A percentile compares a stretch with the other conserved stretches of the same genome.
phyloP scores from a whole-genome alignment of 2,113 vertebrate genomes.

The Amphilophus citrinellus region DNA sequence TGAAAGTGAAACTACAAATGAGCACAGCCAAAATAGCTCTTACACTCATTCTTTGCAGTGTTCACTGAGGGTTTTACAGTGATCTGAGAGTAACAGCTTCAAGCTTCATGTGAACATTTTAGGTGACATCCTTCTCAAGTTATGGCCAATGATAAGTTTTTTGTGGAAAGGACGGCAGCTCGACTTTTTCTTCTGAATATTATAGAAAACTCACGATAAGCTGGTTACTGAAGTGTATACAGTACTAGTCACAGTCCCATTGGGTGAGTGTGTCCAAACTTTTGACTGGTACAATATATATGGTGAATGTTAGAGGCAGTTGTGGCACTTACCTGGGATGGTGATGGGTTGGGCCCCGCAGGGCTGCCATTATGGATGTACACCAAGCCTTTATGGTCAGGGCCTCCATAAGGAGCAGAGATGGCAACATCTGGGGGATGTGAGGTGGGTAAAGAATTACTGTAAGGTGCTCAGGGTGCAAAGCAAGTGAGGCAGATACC shows the following conservation, averaged over 20 bases:
- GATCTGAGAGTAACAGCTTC: neutral
- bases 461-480: neutral
- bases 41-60: neutral
- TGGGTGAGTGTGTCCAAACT: no score
- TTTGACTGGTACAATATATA: neutral
- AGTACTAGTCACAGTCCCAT: no score
- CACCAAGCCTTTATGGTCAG: conserved; percentile 86
- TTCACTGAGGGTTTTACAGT: neutral
- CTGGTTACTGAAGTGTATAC: neutral
- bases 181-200: no score
- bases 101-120: no score
- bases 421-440: conserved; percentile 88
- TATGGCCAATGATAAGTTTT: no score
- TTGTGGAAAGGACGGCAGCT: no score
- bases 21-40: neutral
- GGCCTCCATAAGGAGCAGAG: conserved; percentile 92
- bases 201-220: neutral
- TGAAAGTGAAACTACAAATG: neutral
- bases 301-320: neutral
- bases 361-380: conserved; percentile 95
- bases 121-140: no score
- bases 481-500: neutral
- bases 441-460: neutral
- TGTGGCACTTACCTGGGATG: conserved; percentile 81
- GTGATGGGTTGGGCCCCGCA: conserved; percentile 78